Percentiles rank a stretch among this genome's conserved stretches.
Conservation (phyloP, 2,797 vertebrate genomes). For the Poeciliopsis gracilis region DNA sequence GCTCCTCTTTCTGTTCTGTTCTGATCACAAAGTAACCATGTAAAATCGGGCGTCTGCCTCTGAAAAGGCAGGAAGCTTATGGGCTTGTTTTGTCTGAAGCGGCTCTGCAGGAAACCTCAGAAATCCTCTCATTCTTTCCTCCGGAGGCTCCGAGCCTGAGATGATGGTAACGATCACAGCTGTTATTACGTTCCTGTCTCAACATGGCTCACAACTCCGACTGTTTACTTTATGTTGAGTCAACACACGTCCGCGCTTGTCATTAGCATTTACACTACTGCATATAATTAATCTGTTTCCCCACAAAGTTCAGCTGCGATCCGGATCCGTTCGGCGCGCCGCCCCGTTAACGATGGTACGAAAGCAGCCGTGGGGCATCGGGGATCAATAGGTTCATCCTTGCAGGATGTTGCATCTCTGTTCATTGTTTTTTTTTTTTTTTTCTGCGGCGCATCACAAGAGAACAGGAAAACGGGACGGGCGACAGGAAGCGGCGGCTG, state of each 20-base stretch:
- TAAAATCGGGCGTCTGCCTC: slow-evolving; percentile 14
- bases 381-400: slow-evolving; percentile 4
- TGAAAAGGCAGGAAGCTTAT: slow-evolving; percentile 33
- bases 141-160: neutral
- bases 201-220: slow-evolving; percentile 7
- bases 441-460: slow-evolving; percentile 35
- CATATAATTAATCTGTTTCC: slow-evolving; percentile 47
- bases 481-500: slow-evolving; percentile 21
- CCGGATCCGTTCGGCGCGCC: slow-evolving; percentile 13
- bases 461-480: slow-evolving; percentile 22
- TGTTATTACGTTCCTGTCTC: slow-evolving; percentile 55
- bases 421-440: slow-evolving; percentile 23
- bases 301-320: slow-evolving; percentile 15
- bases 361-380: slow-evolving; percentile 27
- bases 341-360: slow-evolving; percentile 45
- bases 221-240: slow-evolving; percentile 58
- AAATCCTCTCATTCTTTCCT: slow-evolving; percentile 22
- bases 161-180: slow-evolving; percentile 18
- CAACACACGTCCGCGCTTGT: slow-evolving; percentile 51
- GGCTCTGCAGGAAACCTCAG: slow-evolving; percentile 18
- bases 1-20: slow-evolving; percentile 35
- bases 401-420: slow-evolving; percentile 19
- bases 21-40: slow-evolving; percentile 1
- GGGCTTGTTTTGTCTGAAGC: slow-evolving; percentile 14
- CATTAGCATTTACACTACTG: slow-evolving; percentile 40